Evolutionary conservation across 2,888 invertebrate species (phyloP).

Genomic region (Phalera bucephala): DNA sequence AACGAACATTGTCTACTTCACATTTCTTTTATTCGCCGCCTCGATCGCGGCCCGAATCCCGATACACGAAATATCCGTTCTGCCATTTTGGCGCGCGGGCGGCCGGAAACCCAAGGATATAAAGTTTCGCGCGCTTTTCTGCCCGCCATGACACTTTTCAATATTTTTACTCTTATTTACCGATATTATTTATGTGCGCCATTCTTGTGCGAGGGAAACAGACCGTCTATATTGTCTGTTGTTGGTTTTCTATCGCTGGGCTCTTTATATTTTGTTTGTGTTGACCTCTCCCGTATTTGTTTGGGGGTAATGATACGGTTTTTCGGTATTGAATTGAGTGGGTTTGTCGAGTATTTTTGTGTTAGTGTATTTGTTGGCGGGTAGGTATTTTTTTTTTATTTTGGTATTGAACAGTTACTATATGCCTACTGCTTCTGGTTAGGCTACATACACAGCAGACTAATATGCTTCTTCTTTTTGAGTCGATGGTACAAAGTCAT

Average conservation of each 20-base stretch:
- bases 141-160: constrained; percentile 78
- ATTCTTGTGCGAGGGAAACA: constrained; percentile 66
- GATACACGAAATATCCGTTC: constrained; percentile 77
- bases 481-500: not conserved
- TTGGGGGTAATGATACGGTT: constrained; percentile 17
- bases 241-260: constrained; percentile 39
- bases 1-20: constrained; percentile 43
- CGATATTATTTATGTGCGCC: constrained; percentile 76
- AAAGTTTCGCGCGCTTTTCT: constrained; percentile 77
- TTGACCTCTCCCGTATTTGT: constrained; percentile 23
- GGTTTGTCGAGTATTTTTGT: constrained; percentile 1
- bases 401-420: too few relatives aligned
- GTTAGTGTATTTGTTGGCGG: too few relatives aligned
- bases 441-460: too few relatives aligned
- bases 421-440: too few relatives aligned
- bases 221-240: constrained; percentile 54
- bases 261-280: constrained; percentile 41
- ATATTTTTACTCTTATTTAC: constrained; percentile 82
- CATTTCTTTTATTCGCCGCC: constrained; percentile 40
- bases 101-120: constrained; percentile 79
- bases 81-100: constrained; percentile 75
- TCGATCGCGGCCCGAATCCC: constrained; percentile 51
- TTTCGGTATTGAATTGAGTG: constrained; percentile 11
- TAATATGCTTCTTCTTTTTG: not conserved
- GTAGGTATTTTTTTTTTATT: too few relatives aligned